Evolutionary conservation across 1,140 invertebrate species (phyloP), one percentile per base, ranked within the genome.

Genomic region (Cydia fagiglandana): DNA sequence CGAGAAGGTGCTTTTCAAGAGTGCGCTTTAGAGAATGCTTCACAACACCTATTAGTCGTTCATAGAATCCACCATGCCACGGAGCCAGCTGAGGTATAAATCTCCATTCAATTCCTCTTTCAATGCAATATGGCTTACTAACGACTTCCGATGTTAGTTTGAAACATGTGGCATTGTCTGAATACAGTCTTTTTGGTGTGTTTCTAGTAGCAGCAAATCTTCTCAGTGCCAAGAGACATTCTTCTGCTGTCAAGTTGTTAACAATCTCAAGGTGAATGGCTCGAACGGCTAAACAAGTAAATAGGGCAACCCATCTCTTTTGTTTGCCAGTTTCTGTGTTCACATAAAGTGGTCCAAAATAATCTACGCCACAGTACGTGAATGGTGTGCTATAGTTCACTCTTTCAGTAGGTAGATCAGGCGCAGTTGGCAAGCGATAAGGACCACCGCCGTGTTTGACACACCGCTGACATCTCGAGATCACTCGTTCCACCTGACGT

Each of bases 201-300:
- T 83, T 86, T 64, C 83, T 74, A 75, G 83, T 38, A 0, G 82
- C 79, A 28, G 88, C 77, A 66, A 89, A 89, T 24, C 85, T 50
- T 70, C 79, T 73, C 0, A 88, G 73, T 15, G 80, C 79, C 45
- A 82, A 17, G 20, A 89, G 45, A 74, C 82, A 89, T 15, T 66
- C 76, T 5, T 78, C 79, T 24, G 88, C 83, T 20, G 75, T 73
- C 6, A 91, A 61, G 53, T 81, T 80, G 10, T 24, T 77, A 6
- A 84, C 80, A 1, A 86, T 34, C 64, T 89, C 88, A 17, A 91
- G 53, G 74, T 90, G 85, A 4, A 88, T 75, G 0, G 89, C 86
- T 28, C 80, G 41, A 0, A 80, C 78, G 0, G 76, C 75, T 5
- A 82, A 38, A 78, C 86, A 90, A 2, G 83, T 80, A 30, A 84